These are phyloP conservation scores for Diaperis boleti DNA, from an alignment of 2,888 invertebrate species.

Conservation along the genomic window DNA sequence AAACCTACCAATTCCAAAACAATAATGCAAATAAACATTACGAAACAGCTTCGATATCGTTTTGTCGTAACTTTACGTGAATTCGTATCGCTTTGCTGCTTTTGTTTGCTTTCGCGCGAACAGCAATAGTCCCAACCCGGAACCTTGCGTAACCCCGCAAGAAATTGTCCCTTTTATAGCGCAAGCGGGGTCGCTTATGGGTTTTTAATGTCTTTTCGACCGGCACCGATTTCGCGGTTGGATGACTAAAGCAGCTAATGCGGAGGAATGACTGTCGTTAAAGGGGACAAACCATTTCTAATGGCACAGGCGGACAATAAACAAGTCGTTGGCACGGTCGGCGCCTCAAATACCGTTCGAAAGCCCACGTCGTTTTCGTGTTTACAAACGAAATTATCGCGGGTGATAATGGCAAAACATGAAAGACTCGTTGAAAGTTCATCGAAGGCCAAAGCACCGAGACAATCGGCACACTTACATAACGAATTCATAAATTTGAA, in stretches of 20 bases:
- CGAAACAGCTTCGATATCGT: too few species aligned
- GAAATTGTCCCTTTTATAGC: not conserved
- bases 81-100: too few species aligned
- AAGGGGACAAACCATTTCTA: not conserved
- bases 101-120: too few species aligned
- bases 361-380: not conserved
- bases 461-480: conserved; percentile 28
- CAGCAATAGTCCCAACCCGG: not conserved
- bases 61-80: too few species aligned
- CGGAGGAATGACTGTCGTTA: too few species aligned
- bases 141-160: not conserved
- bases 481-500: conserved; percentile 18
- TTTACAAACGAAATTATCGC: conserved; percentile 8
- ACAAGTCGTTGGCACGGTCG: conserved; percentile 14
- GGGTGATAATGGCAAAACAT: too few species aligned
- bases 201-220: not conserved
- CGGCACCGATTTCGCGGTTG: not conserved
- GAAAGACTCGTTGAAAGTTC: conserved; percentile 24
- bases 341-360: not conserved
- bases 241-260: not conserved
- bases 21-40: too few species aligned
- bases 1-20: too few species aligned
- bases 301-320: conserved; percentile 7
- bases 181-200: not conserved
- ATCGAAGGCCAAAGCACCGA: conserved; percentile 11